Percentiles rank a stretch among this genome's conserved stretches.
Conservation (phyloP, 1,140 invertebrate species). For the Ganaspis sp. region DNA sequence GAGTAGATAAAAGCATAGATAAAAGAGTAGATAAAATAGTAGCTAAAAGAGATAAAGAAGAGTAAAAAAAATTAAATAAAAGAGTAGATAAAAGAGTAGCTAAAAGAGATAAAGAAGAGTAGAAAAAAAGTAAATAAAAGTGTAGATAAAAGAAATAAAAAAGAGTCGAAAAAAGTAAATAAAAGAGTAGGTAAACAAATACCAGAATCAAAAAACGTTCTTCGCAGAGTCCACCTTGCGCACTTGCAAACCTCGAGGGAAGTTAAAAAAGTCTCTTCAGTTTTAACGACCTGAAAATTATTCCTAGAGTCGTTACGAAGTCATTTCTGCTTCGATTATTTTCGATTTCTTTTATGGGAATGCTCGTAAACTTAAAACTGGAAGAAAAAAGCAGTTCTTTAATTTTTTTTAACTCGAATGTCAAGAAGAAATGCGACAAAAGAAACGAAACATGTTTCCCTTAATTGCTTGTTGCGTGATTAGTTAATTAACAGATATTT, state of each 20-base stretch:
- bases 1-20: no score
- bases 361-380: not conserved
- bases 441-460: not conserved
- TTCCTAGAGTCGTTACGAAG: not conserved
- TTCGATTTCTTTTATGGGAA: not conserved
- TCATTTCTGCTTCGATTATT: not conserved
- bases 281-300: not conserved
- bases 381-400: not conserved
- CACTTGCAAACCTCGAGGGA: not conserved
- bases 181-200: no score
- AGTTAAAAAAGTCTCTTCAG: not conserved
- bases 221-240: no score
- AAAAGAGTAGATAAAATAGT: no score
- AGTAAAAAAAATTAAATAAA: no score
- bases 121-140: no score
- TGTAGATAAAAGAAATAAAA: no score
- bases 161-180: no score
- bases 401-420: not conserved
- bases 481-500: not conserved
- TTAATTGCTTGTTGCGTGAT: not conserved
- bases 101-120: no score
- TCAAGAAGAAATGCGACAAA: not conserved
- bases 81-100: no score
- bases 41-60: no score
- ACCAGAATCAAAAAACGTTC: no score